Conservation (phyloP, 1,140 invertebrate species). For the Cydia amplana region DNA sequence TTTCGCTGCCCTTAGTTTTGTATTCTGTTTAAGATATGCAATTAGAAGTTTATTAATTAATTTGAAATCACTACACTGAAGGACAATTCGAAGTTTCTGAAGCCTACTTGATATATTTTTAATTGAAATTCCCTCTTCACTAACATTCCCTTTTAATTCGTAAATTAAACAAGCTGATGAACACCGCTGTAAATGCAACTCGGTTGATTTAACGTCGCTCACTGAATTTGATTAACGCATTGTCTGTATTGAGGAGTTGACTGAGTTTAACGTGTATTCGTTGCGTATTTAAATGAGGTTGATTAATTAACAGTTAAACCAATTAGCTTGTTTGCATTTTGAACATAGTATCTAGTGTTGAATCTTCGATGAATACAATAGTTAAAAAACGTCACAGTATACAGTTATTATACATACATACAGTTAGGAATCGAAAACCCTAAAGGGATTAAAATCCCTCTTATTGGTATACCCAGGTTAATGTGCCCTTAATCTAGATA, state of each 20-base stretch:
- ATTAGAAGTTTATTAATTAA: too few species aligned
- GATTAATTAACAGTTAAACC: background rate
- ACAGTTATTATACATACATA: too few species aligned
- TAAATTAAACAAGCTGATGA: slow-evolving; percentile 12
- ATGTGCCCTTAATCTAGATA: too few species aligned
- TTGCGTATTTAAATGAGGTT: slow-evolving; percentile 11
- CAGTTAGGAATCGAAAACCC: too few species aligned
- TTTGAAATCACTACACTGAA: too few species aligned
- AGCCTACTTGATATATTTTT: background rate
- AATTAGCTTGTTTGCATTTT: background rate
- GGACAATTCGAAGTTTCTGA: too few species aligned
- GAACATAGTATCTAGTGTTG: background rate
- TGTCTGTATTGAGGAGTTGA: slow-evolving; percentile 1
- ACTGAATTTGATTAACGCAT: slow-evolving; percentile 15
- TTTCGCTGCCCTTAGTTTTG: background rate
- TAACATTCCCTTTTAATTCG: slow-evolving; percentile 4
- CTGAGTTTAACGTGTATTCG: slow-evolving; percentile 8
- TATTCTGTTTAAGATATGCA: background rate
- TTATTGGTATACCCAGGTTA: too few species aligned
- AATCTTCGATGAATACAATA: too few species aligned
- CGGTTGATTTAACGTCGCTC: slow-evolving; percentile 30
- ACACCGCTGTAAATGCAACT: slow-evolving; percentile 20
- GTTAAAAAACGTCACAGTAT: too few species aligned
- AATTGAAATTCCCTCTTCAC: background rate
- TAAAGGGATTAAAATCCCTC: too few species aligned